phyloP scores from a whole-genome alignment of 2,888 invertebrate species.

The Harpagoxenus sublaevis region DNA sequence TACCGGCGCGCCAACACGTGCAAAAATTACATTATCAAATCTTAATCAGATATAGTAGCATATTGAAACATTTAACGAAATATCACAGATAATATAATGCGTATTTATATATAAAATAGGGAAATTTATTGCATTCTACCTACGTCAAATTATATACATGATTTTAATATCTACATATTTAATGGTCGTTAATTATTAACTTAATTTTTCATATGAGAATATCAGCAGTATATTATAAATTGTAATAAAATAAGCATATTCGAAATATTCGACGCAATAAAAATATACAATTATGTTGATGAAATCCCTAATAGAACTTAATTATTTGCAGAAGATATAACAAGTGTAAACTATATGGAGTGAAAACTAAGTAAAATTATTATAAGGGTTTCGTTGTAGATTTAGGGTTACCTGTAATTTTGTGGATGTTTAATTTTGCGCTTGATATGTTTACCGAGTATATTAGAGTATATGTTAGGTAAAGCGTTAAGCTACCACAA shows the following conservation, averaged over 20 bases:
- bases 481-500: conserved; percentile 23
- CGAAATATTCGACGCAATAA: neutral
- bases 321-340: conserved; percentile 4
- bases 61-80: neutral
- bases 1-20: neutral
- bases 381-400: neutral
- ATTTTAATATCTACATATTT: neutral
- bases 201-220: conserved; percentile 4
- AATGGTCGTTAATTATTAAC: neutral
- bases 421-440: conserved; percentile 29
- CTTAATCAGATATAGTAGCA: conserved; percentile 1
- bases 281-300: neutral
- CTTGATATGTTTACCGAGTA: conserved; percentile 30
- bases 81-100: neutral
- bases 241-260: neutral
- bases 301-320: neutral
- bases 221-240: neutral
- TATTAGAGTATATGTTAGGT: conserved; percentile 25
- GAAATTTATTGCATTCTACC: neutral
- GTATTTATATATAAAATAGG: neutral
- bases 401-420: neutral
- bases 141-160: neutral
- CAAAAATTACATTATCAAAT: conserved; percentile 6
- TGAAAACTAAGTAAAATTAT: conserved; percentile 3
- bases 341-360: neutral